Evolutionary conservation across 2,888 invertebrate species (phyloP), one percentile per base, ranked within the genome.

Genomic region (Creontiades dilutus): DNA sequence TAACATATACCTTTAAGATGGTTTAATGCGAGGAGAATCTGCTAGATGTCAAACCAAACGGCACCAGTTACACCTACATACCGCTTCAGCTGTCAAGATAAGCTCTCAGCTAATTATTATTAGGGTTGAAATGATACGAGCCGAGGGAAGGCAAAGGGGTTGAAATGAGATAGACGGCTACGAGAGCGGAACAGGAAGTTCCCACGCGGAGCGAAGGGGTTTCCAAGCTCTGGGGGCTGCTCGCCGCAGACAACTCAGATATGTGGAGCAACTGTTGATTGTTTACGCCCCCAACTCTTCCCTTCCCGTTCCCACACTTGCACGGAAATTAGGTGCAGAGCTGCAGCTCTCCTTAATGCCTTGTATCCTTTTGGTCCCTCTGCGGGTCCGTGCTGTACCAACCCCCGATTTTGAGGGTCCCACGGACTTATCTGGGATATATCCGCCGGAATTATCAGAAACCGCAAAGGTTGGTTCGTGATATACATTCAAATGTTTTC

Each of bases 191-290:
- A 80, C 78, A 80, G 78, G 78, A 80, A 80, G 78, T 80, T 80
- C 78, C 47, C 46, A 80, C 46, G 78, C 12, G 19, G 75, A 19
- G 37, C 37, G 27, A 37, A 37, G 76, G 76, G 28, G 76, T 76
- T 76, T 76, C 76, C 76, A 27, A 47, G 13, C 9, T 19, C 13
- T 46, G 16, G 46, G 78, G 47, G 46, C 13, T 46, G 47, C 46
- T 80, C 37, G 46, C 28, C 78, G 14, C 46, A 80, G 78, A 80
- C 78, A 47, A 80, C 68, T 19, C 68, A 68, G 68, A 68, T 68
- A 68, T 68, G 68, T 68, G 85, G 85, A 85, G 85, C 85, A 85
- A 85, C 85, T 85, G 85, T 85, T 85, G 85, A 85, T 85, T 85
- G 85, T 85, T 85, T 85, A 85, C 85, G 57, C 61, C 57, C 85